phyloP scores from a whole-genome alignment of 2,888 invertebrate genomes.

The Himalopsyche tibetana region DNA sequence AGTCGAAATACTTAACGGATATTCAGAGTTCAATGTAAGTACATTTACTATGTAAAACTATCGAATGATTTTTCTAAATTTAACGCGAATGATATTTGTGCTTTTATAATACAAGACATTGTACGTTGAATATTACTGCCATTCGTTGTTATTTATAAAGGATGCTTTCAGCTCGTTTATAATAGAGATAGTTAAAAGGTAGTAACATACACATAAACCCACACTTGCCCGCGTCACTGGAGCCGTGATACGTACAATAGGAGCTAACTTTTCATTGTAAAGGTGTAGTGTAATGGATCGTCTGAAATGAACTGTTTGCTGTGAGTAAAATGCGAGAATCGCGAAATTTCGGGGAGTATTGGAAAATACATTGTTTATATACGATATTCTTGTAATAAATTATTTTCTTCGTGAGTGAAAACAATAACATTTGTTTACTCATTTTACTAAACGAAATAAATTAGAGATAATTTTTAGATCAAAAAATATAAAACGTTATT shows the following conservation, averaged over 20 bases:
- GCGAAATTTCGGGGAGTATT: background rate
- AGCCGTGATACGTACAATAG: background rate
- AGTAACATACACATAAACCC: background rate
- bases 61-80: too few species aligned
- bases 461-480: too few species aligned
- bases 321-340: slow-evolving; percentile 13
- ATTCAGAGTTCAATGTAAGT: too few species aligned
- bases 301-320: slow-evolving; percentile 36
- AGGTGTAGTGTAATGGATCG: slow-evolving; percentile 35
- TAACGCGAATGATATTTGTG: too few species aligned
- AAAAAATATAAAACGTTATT: too few species aligned
- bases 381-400: background rate
- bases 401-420: background rate
- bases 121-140: too few species aligned
- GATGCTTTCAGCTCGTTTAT: background rate
- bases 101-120: too few species aligned
- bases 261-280: slow-evolving; percentile 38
- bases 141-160: background rate
- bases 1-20: too few species aligned
- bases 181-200: background rate
- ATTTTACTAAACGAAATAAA: too few species aligned
- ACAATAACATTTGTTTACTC: background rate
- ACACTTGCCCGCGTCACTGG: background rate
- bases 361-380: slow-evolving; percentile 12
- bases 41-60: too few species aligned